Evolutionary conservation across 1,140 invertebrate genomes (phyloP).

Genomic region (Aplysia californica): DNA sequence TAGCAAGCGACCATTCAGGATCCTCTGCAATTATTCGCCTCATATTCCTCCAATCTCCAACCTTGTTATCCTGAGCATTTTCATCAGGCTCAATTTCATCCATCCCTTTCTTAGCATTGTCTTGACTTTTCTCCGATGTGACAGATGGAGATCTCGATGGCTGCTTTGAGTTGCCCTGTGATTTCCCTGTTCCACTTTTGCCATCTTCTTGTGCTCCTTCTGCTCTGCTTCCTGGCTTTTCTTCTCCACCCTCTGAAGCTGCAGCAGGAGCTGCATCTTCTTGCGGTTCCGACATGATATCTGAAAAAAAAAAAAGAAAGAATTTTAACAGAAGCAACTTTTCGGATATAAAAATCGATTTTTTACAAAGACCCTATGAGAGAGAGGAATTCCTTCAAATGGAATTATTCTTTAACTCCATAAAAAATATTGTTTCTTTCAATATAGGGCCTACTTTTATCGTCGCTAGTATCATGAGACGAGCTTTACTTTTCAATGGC

Average conservation of each 20-base stretch:
- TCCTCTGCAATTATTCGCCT: slow-evolving; percentile 68
- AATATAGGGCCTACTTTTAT: too few relatives aligned
- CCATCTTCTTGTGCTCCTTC: neutral
- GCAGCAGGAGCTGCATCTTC: neutral
- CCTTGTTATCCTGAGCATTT: slow-evolving; percentile 58
- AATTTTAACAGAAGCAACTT: too few relatives aligned
- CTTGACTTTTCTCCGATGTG: slow-evolving; percentile 51
- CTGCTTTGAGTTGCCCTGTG: slow-evolving; percentile 17
- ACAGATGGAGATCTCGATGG: slow-evolving; percentile 46
- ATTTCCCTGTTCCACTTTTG: neutral
- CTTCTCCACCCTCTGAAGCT: neutral
- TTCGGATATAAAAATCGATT: too few relatives aligned
- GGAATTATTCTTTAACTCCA: too few relatives aligned
- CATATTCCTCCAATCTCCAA: slow-evolving; percentile 65
- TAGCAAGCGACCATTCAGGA: slow-evolving; percentile 68
- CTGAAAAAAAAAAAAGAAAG: neutral
- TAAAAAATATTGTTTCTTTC: too few relatives aligned
- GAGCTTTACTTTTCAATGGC: too few relatives aligned
- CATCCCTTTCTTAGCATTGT: slow-evolving; percentile 40
- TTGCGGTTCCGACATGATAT: neutral
- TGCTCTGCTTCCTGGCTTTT: neutral
- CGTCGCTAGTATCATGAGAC: too few relatives aligned
- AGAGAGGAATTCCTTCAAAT: too few relatives aligned
- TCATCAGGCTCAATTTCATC: slow-evolving; percentile 34
- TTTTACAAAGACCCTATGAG: too few relatives aligned